Evolutionary conservation across 2,888 invertebrate genomes (phyloP), one percentile per base, ranked within the genome.

Genomic region (Caenorhabditis drosophilae): DNA sequence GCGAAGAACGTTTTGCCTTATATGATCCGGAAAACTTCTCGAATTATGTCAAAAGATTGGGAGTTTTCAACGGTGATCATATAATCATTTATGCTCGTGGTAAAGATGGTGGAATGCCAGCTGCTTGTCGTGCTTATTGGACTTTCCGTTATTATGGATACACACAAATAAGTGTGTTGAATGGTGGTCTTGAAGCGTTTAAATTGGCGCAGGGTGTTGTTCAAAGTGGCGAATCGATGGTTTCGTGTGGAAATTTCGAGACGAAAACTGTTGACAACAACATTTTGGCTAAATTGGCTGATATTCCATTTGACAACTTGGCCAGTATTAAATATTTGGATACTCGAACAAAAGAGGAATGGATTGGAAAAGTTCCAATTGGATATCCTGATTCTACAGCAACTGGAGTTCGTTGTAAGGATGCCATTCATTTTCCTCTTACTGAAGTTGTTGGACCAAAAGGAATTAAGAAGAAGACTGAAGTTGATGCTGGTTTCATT

Each of bases 101-200:
- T 18, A 58, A 69, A 20, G 57, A 72, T 42, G 78, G 78, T 16
- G 78, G 77, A 20, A 73, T 78, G 69, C 54, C 71, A 34, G 61
- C 60, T 23, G 74, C 78, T 0, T 57, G 70, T 22, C 45, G 73
- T 22, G 73, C 77, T 35, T 79, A 72, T 55, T 64, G 67, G 62
- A 60, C 78, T 9, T 76, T 77, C 58, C 56, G 70, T 44, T 73
- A 67, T 38, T 77, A 77, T 46, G 76, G 76, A 7, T 76, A 78
- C 57, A 61, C 69, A 12, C 38, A 25, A 9, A 45, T 66, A 22
- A 52, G 52, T 26, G 56, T 66, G 16, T 35, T 77, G 44, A 72
- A 77, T 34, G 76, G 78, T 12, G 78, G 76, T 20, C 53, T 78
- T 18, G 76, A 73, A n/a, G 70, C 72, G 4, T 75, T 59, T 52